Base-by-base conservation (phyloP, 2,797 vertebrate genomes). In the Myotis vivesi region DNA sequence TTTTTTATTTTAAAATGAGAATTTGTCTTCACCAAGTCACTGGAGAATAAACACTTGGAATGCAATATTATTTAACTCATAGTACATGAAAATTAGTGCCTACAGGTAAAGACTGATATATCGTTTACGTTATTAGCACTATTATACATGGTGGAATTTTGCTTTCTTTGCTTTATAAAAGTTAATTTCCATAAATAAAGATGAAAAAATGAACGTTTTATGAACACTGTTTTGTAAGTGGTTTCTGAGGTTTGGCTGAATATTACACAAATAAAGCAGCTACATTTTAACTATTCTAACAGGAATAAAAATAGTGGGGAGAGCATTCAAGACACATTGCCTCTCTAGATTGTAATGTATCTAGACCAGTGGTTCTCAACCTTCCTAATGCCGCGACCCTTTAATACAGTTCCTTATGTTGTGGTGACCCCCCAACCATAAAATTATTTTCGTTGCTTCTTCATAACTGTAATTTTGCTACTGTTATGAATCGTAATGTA, bases 141-240 rank as follows among this genome's bases (percentile, higher is more conserved):
- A 66, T 66, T 94, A 59, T 2, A 88, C 73, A 69, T 5, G 2
- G 8, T 71, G 30, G 33, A 95, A 94, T 89, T 91, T 86, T 94
- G 73, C 94, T 84, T 94, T 91, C 89, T 83, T 94, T 94, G 59
- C 76, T 87, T 94, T 91, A 73, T 80, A 76, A 92, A 92, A 91
- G 83, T 96, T 93, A 92, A 89, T 91, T 87, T 96, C 38, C 55
- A 55, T 69, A 83, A 94, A 53, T 83, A 80, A 95, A 49, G 17
- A 89, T 64, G 6, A 33, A 77, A 46, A 87, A 55, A 84, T 71
- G 41, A 46, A 28, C n/a, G 30, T 76, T 94, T 95, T 92, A 85
- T 36, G 49, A 55, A 62, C 51, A 77, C 23, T 49, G 2, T 55
- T 95, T 92, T 94, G n/a, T 62, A 84, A 93, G 71, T 80, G 23